Evolutionary conservation across 2,113 vertebrate species (phyloP).

Genomic region (Excalfactoria chinensis): DNA sequence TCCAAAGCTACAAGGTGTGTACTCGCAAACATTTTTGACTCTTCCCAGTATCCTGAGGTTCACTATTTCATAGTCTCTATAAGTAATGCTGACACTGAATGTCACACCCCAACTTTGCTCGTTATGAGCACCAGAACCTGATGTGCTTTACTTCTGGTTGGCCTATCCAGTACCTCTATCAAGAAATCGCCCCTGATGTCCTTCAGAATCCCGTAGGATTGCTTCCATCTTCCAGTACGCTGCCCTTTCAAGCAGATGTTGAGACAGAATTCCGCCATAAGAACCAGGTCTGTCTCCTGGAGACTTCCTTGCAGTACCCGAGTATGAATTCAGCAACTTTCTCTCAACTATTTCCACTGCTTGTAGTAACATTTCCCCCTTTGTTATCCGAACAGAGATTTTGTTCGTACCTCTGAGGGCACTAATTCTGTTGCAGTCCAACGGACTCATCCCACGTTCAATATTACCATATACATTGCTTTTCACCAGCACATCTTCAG

Average conservation of each 20-base stretch:
- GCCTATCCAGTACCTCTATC: not conserved
- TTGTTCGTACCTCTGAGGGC: constrained; percentile 81
- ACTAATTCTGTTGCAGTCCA: constrained; percentile 79
- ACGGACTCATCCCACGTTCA: constrained; percentile 68
- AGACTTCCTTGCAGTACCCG: not conserved
- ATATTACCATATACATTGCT: constrained; percentile 79
- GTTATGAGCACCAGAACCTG: not conserved
- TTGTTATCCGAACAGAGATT: not conserved
- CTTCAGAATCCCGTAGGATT: not conserved
- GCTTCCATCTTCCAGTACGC: not conserved
- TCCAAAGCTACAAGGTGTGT: not conserved
- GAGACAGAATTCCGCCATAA: not conserved
- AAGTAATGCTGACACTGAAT: not conserved
- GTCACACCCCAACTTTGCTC: not conserved
- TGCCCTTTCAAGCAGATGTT: not conserved
- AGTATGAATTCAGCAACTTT: not conserved
- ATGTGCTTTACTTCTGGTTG: not conserved
- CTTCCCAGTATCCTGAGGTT: not conserved
- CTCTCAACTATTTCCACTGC: not conserved
- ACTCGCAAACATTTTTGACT: not conserved
- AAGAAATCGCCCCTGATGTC: not conserved
- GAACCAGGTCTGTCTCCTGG: not conserved
- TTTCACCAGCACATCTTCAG: constrained; percentile 78
- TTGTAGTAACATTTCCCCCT: not conserved
- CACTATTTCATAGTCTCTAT: not conserved